phyloP scores from a whole-genome alignment of 2,797 vertebrate species.

The Hoplostethus mediterraneus region DNA sequence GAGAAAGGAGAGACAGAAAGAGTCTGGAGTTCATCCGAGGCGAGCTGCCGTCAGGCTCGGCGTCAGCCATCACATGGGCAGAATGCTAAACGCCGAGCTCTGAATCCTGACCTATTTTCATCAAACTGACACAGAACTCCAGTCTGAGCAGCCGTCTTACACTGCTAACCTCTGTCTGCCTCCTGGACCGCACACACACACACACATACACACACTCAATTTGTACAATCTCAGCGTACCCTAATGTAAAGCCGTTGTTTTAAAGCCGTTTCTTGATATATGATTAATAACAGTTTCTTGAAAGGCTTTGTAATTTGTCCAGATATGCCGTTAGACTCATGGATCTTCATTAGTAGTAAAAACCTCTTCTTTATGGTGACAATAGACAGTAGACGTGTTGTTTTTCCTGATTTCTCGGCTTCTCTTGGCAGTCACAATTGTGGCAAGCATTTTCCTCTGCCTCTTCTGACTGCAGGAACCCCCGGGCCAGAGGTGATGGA shows the following conservation, averaged over 20 bases:
- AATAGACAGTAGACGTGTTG: constrained; percentile 55
- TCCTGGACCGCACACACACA: constrained; percentile 23
- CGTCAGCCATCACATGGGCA: constrained; percentile 75
- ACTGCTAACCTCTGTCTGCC: constrained; percentile 67
- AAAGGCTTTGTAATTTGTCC: constrained; percentile 68
- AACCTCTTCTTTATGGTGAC: constrained; percentile 60
- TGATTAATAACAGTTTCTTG: constrained; percentile 52
- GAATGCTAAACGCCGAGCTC: constrained; percentile 79
- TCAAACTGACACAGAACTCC: constrained; percentile 82
- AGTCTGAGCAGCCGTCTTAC: constrained; percentile 61
- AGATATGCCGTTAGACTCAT: constrained; percentile 64
- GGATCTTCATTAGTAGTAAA: constrained; percentile 72
- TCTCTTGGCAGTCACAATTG: constrained; percentile 47
- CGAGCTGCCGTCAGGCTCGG: constrained; percentile 67
- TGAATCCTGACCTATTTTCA: constrained; percentile 85
- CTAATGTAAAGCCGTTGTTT: constrained; percentile 44
- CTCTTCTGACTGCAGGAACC: not conserved
- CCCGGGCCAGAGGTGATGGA: not conserved
- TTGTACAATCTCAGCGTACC: constrained; percentile 5
- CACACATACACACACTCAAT: constrained; percentile 3
- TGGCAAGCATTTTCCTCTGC: not conserved
- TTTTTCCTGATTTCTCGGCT: constrained; percentile 30
- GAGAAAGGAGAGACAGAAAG: constrained; percentile 37
- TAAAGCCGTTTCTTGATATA: constrained; percentile 38
- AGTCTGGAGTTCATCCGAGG: constrained; percentile 77